Evolutionary conservation across 2,888 invertebrate genomes (phyloP), one percentile per base, ranked within the genome.

Genomic region (Panopea generosa): DNA sequence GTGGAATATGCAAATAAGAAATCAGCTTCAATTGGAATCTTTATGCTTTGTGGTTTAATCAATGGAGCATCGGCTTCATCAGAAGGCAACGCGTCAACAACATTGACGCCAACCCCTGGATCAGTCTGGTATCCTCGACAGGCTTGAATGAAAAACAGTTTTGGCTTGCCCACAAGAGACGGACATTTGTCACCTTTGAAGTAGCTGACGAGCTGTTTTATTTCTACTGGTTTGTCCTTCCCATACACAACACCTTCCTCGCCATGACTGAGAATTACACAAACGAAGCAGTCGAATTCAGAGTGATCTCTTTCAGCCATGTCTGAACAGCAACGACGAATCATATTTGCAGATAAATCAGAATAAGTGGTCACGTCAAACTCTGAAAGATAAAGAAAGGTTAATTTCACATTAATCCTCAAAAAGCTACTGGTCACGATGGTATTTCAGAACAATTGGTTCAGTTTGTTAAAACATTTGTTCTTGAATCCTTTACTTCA

Each of bases 1-100:
- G 91, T 90, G 2, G 92, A 92, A 84, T 91, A 92, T 6, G 91
- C 91, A 63, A 92, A 85, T 56, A 92, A 85, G 73, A 92, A 88
- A 70, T 92, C 92, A 11, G 91, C 91, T 24, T 74, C 71, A 29
- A 70, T 38, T n/a, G 80, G 80, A 62, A 80, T 66, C 52, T 55
- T 67, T 4, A 80, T 70, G 11, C 53, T 14, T 38, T 47, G 11
- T 59, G 49, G 38, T 1, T 18, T 16, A 2, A 14, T 33, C 2
- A 20, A 18, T 18, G 29, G 11, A 20, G 49, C 22, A 56, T 66
- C 26, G 2, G n/a, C 11, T 18, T 20, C 9, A 26, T 52, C 43
- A 27, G 16, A 40, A 4, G 45, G 50, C 24, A 60, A 47, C 2
- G 73, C 76, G 22, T 80, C 76, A 0, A 49, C 59, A 18, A 81